A percentile compares a stretch with the other conserved stretches of the same genome.
Conservation (phyloP, 1,140 invertebrate genomes). For the Himalopsyche phryganea region DNA sequence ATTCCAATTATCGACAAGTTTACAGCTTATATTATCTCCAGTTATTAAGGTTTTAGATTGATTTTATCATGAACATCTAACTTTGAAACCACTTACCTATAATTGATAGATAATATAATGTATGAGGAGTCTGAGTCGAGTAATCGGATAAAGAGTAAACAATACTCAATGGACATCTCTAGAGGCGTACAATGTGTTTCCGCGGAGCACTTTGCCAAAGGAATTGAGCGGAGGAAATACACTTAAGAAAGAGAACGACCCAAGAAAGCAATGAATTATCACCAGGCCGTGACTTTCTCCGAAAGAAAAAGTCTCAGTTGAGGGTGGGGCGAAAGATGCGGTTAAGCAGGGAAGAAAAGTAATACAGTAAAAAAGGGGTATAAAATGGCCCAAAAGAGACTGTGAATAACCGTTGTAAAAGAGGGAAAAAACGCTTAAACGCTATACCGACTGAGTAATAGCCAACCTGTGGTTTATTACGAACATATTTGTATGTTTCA, state of each 20-base stretch:
- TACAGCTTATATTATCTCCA: too few species aligned
- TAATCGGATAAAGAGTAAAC: too few species aligned
- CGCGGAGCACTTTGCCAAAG: slow-evolving; percentile 33
- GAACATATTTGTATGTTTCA: background rate
- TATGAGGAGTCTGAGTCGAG: too few species aligned
- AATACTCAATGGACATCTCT: too few species aligned
- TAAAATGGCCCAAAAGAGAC: slow-evolving; percentile 30
- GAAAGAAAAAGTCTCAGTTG: slow-evolving; percentile 20
- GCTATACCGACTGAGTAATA: slow-evolving; percentile 28
- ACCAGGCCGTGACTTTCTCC: slow-evolving; percentile 34
- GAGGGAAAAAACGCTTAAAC: slow-evolving; percentile 21
- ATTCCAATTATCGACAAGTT: too few species aligned
- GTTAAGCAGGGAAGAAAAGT: slow-evolving; percentile 32
- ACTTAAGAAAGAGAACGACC: slow-evolving; percentile 33
- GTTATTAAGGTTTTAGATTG: too few species aligned
- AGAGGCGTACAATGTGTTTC: slow-evolving; percentile 25
- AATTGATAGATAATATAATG: too few species aligned
- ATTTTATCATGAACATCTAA: too few species aligned
- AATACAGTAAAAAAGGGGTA: slow-evolving; percentile 33
- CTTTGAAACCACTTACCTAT: too few species aligned
- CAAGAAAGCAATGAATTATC: slow-evolving; percentile 34
- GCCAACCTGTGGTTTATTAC: slow-evolving; percentile 32
- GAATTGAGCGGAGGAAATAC: slow-evolving; percentile 35
- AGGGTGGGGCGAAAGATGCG: slow-evolving; percentile 30
- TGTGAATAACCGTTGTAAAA: slow-evolving; percentile 30